Percentiles rank a stretch among this genome's conserved stretches.
Conservation (phyloP, 2,113 vertebrate genomes). For the Laterallus jamaicensis region DNA sequence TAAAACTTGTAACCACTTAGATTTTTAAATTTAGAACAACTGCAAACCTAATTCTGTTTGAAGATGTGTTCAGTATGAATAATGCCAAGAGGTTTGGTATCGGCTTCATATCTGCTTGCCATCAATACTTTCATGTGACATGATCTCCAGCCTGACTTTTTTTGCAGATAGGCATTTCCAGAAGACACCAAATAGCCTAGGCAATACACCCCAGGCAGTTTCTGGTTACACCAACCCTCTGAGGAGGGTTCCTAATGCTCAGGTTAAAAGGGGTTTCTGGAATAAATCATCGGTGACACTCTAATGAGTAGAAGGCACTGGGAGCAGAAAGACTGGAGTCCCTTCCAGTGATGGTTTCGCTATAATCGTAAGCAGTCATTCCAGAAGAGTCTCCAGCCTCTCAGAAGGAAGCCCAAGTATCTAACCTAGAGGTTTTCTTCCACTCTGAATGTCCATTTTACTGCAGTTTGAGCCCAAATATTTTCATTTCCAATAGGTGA, state of each 20-base stretch:
- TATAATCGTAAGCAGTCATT: not conserved
- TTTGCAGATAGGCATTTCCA: not conserved
- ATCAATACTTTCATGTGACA: not conserved
- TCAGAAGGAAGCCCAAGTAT: not conserved
- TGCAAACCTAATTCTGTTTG: not conserved
- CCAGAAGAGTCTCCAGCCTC: not conserved
- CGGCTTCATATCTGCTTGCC: not conserved
- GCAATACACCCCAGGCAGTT: accelerated
- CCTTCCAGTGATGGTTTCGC: not conserved
- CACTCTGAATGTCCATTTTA: not conserved
- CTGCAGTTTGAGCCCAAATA: not conserved
- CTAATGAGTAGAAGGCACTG: not conserved
- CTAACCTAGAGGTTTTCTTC: not conserved
- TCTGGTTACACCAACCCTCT: not conserved
- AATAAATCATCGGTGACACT: not conserved
- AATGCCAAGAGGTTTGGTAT: not conserved
- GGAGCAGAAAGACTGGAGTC: not conserved
- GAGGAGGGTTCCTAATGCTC: not conserved
- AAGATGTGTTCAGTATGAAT: not conserved
- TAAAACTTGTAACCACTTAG: not conserved
- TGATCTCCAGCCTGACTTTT: not conserved
- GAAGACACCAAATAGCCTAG: not conserved
- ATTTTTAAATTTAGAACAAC: not conserved
- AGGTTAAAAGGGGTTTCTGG: not conserved
- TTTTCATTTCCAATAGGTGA: not conserved